phyloP scores from a whole-genome alignment of 2,113 vertebrate species.

The Ailuropoda melanoleuca region DNA sequence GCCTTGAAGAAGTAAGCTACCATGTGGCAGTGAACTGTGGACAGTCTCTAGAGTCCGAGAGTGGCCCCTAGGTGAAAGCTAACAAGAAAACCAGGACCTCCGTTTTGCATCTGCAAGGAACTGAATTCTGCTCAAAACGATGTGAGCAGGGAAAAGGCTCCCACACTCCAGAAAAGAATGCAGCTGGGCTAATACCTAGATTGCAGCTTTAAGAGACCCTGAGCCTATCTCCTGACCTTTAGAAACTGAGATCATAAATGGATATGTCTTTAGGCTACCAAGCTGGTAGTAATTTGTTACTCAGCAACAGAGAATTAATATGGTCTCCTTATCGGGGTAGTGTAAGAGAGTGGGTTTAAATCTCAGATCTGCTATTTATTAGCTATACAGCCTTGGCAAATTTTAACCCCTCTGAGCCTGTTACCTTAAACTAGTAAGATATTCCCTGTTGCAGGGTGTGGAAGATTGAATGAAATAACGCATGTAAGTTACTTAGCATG shows the following conservation, averaged over 20 bases:
- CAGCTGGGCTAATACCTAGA: background rate
- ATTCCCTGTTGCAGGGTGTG: background rate
- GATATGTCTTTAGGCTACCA: background rate
- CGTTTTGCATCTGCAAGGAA: background rate
- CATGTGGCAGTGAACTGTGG: background rate
- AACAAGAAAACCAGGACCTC: background rate
- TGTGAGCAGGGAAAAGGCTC: background rate
- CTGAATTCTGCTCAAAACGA: background rate
- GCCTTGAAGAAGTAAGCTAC: background rate
- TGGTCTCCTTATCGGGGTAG: background rate
- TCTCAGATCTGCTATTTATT: background rate
- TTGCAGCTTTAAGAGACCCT: background rate
- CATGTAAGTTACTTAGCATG: background rate
- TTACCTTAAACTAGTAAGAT: constrained; percentile 15
- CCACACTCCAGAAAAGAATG: background rate
- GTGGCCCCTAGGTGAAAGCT: background rate
- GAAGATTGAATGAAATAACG: background rate
- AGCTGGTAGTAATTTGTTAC: background rate
- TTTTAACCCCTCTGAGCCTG: background rate
- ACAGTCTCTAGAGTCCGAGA: background rate
- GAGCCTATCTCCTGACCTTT: background rate
- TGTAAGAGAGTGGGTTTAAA: background rate
- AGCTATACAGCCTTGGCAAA: background rate
- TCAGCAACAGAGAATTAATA: background rate
- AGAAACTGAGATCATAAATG: background rate